Evolutionary conservation across 2,113 vertebrate species (phyloP).

Genomic region (Poeciliopsis retropinna): DNA sequence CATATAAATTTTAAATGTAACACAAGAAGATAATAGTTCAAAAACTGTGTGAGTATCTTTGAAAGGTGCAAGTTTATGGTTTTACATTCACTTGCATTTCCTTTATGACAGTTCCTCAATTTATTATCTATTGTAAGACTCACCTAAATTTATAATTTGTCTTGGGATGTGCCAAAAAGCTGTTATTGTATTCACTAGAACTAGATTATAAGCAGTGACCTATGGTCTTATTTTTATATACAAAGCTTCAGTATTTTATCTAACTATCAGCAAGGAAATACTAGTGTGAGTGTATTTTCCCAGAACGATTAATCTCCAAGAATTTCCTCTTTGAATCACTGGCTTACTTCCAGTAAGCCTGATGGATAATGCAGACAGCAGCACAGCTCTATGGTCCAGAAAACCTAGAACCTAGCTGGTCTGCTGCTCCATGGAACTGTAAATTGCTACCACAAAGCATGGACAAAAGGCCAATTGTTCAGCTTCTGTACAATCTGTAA

Average conservation of each 20-base stretch:
- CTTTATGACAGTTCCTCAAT: not conserved
- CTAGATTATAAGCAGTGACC: too few species aligned
- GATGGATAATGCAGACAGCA: conserved; percentile 58
- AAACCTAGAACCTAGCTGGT: conserved; percentile 25
- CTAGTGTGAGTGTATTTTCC: not conserved
- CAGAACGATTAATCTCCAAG: not conserved
- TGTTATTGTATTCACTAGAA: too few species aligned
- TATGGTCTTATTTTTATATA: too few species aligned
- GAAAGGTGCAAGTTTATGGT: not conserved
- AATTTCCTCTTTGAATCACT: conserved; percentile 15
- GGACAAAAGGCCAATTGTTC: conserved; percentile 59
- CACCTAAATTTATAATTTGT: not conserved
- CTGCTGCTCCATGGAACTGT: conserved; percentile 31
- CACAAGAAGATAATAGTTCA: not conserved
- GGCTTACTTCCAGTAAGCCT: conserved; percentile 35
- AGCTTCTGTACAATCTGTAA: conserved; percentile 51
- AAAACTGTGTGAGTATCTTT: not conserved
- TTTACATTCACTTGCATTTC: not conserved
- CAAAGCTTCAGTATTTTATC: not conserved
- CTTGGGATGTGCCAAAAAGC: not conserved
- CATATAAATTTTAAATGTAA: not conserved
- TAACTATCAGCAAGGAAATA: conserved; percentile 4
- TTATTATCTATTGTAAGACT: not conserved
- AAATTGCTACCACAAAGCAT: conserved; percentile 33
- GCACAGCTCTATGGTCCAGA: conserved; percentile 21